Percentiles rank a stretch among this genome's conserved stretches.
Conservation (phyloP, 2,888 invertebrate genomes). For the Hypsopygia costalis region DNA sequence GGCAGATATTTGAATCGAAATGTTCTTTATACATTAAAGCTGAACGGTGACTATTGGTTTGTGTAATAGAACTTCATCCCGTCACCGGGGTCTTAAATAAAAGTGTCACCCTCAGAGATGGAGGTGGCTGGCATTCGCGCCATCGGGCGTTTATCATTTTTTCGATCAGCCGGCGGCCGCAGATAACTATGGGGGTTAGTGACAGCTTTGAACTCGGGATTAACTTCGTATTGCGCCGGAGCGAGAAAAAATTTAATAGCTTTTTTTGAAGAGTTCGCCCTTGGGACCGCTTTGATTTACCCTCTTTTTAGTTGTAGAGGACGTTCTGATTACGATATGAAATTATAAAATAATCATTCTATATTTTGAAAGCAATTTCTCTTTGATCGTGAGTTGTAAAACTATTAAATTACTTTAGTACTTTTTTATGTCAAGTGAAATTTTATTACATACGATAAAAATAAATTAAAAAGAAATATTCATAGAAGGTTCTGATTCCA, state of each 20-base stretch:
- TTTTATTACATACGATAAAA: too few species aligned
- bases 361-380: too few species aligned
- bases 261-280: conserved; percentile 42
- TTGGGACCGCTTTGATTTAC: conserved; percentile 33
- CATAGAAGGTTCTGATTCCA: too few species aligned
- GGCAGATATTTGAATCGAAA: too few species aligned
- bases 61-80: conserved; percentile 22
- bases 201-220: conserved; percentile 67
- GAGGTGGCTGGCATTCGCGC: conserved; percentile 42
- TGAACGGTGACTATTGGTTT: too few species aligned
- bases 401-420: too few species aligned
- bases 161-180: conserved; percentile 45
- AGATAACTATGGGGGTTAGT: conserved; percentile 51
- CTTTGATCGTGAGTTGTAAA: too few species aligned
- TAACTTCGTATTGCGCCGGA: conserved; percentile 52
- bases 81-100: conserved; percentile 32
- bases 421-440: too few species aligned
- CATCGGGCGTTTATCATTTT: conserved; percentile 58
- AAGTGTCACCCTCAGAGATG: conserved; percentile 41
- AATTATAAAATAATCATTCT: too few species aligned
- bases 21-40: too few species aligned
- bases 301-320: conserved; percentile 28
- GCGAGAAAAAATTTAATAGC: conserved; percentile 62
- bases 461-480: too few species aligned
- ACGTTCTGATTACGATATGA: neutral